Evolutionary conservation across 1,140 invertebrate genomes (phyloP), one percentile per base, ranked within the genome.

Genomic region (Microvelia longipes): DNA sequence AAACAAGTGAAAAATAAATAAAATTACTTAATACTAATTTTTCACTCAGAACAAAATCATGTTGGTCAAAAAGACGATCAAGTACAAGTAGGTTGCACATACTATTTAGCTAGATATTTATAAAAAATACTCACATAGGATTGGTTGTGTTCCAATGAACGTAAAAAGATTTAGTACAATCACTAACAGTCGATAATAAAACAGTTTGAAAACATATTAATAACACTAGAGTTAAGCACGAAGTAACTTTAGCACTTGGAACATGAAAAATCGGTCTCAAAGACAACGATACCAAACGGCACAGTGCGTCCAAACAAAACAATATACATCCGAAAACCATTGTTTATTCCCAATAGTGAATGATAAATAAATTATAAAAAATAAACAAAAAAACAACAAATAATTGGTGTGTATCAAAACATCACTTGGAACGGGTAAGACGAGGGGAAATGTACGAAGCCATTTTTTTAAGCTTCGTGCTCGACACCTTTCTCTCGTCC

Each of bases 71-170:
- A n/a, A n/a, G n/a, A n/a, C n/a, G n/a, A n/a, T n/a, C n/a, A n/a
- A n/a, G n/a, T n/a, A n/a, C n/a, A n/a, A n/a, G n/a, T n/a, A n/a
- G n/a, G n/a, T n/a, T n/a, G n/a, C n/a, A n/a, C n/a, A n/a, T n/a
- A n/a, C n/a, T n/a, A n/a, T n/a, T n/a, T n/a, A n/a, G n/a, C 5
- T 26, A 64, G 24, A 64, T 24, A 64, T 24, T 24, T 64, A 25
- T 64, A 13, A 64, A 60, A 14, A 64, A 68, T 71, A 84, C 86
- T 87, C 81, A 87, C 86, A 88, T 87, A 75, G 86, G 89, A 79
- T 91, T 91, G 29, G 89, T 90, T 73, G 89, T 91, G 81, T 91
- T 91, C 90, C 90, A 91, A 77, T 91, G 88, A 81, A 91, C 89
- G 80, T 88, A 88, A 79, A 90, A 91, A 24, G 88, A 87, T 79